Evolutionary conservation across 92 coral and sea anemone species (phyloP).

Genomic region (Epizoanthus illoricatus): DNA sequence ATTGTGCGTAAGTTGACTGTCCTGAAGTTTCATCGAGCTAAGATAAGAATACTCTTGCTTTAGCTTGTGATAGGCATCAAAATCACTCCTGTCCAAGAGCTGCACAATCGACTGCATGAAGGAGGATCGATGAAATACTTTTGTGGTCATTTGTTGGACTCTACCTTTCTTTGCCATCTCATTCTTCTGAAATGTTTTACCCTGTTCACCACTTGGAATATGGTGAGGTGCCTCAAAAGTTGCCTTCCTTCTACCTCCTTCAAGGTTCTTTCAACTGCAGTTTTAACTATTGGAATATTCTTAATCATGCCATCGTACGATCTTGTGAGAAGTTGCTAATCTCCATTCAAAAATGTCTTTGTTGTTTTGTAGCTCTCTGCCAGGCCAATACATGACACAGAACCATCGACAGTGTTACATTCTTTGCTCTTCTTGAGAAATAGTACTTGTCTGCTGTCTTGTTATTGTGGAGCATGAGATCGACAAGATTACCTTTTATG

Average conservation of each 20-base stretch:
- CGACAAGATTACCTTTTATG: conserved; percentile 1
- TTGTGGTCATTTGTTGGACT: neutral
- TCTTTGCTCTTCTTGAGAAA: neutral
- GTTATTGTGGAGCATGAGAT: conserved; percentile 16
- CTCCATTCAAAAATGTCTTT: neutral
- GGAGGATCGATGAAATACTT: too few relatives aligned
- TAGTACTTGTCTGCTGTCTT: conserved; percentile 27
- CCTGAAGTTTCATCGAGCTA: too few relatives aligned
- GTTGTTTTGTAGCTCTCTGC: neutral
- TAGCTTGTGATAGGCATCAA: too few relatives aligned
- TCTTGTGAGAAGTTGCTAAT: neutral
- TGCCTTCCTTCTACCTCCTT: neutral
- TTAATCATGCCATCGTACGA: neutral
- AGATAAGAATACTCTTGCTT: too few relatives aligned
- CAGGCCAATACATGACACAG: neutral
- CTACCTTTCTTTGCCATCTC: neutral
- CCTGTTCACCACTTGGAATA: conserved; percentile 15
- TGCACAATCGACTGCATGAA: too few relatives aligned
- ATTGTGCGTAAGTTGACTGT: too few relatives aligned
- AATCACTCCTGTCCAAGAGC: too few relatives aligned
- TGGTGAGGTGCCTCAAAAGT: neutral
- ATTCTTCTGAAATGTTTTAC: neutral
- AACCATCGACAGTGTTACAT: neutral
- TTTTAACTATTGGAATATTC: neutral
- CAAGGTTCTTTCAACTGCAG: conserved; percentile 1